These are phyloP conservation scores for Girardinichthys multiradiatus DNA, from an alignment of 2,113 vertebrate genomes.

Conservation along the genomic window DNA sequence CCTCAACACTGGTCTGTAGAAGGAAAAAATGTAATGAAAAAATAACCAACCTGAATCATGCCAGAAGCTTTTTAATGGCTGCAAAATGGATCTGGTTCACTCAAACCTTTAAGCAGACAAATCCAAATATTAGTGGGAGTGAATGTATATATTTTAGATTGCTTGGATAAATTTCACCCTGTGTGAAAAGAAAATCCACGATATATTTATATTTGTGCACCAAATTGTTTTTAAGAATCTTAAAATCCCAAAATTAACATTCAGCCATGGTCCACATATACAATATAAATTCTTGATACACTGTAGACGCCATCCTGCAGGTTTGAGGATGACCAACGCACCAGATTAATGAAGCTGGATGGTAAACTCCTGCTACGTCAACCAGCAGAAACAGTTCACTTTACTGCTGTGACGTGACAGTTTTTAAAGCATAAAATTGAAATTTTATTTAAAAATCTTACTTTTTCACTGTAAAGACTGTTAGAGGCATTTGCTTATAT, in stretches of 20 bases:
- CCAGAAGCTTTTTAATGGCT: not conserved
- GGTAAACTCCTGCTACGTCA: not conserved
- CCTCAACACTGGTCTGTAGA: not conserved
- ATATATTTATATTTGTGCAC: not conserved
- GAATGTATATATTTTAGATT: not conserved
- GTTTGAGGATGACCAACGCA: not conserved
- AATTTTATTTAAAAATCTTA: too few species aligned
- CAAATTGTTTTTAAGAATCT: not conserved
- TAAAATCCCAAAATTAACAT: not conserved
- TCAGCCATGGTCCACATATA: not conserved
- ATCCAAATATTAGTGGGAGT: not conserved
- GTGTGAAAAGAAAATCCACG: not conserved
- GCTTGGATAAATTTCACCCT: not conserved
- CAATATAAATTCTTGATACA: not conserved
- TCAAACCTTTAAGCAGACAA: not conserved
- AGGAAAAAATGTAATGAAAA: too few species aligned
- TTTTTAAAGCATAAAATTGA: too few species aligned
- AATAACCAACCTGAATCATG: not conserved
- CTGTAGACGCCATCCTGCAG: not conserved
- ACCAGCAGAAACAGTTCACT: slow-evolving; percentile 40
- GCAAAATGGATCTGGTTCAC: not conserved
- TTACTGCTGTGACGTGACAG: too few species aligned
- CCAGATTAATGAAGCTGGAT: not conserved
- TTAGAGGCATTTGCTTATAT: not conserved
- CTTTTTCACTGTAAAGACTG: not conserved